These are phyloP conservation scores for Oncorhynchus clarkii DNA, from an alignment of 2,113 vertebrate genomes.

Conservation along the genomic window DNA sequence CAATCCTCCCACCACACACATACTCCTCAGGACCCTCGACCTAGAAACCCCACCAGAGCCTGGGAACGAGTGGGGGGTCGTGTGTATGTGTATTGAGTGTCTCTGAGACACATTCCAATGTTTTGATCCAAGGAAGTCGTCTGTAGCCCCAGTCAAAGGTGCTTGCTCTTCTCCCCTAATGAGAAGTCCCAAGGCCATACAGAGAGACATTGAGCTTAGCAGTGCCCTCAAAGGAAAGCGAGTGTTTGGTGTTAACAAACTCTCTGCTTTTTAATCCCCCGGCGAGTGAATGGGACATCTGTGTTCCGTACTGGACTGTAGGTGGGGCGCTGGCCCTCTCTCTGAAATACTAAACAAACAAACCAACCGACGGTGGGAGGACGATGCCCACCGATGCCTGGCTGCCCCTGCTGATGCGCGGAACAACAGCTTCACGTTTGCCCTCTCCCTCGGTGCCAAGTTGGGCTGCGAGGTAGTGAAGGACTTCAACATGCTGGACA, in stretches of 20 bases:
- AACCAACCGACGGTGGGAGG: too few species aligned
- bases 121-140: background rate
- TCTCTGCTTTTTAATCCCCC: background rate
- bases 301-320: background rate
- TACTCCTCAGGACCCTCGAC: background rate
- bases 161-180: background rate
- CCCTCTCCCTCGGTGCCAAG: background rate
- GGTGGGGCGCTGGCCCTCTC: constrained; percentile 6
- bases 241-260: background rate
- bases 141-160: constrained; percentile 3
- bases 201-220: constrained; percentile 9
- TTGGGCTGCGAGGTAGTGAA: background rate
- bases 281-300: constrained; percentile 1
- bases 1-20: background rate
- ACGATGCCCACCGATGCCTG: background rate
- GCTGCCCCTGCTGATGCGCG: background rate
- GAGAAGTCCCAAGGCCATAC: constrained; percentile 4
- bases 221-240: constrained; percentile 17
- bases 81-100: background rate
- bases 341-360: constrained; percentile 7
- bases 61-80: background rate
- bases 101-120: background rate
- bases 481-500: too few species aligned
- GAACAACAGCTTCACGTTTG: constrained; percentile 3
- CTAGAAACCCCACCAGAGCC: background rate